A percentile compares a stretch with the other conserved stretches of the same genome.
Evolutionary conservation across 2,797 vertebrate genomes (phyloP).

Genomic region (Hippoglossus hippoglossus): DNA sequence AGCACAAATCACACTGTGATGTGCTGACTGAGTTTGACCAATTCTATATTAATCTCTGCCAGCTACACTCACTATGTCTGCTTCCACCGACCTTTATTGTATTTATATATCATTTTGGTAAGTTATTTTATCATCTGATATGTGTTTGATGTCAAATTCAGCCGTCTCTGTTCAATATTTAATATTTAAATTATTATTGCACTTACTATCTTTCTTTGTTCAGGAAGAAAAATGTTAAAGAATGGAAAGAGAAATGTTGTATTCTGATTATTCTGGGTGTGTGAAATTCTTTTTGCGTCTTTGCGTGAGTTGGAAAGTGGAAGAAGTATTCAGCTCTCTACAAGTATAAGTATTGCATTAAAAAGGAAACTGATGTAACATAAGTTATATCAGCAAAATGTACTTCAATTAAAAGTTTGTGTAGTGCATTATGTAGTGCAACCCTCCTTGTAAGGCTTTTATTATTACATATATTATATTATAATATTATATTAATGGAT

Average conservation of each 20-base stretch:
- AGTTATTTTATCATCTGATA: conserved; percentile 18
- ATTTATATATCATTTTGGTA: not conserved
- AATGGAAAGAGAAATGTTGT: conserved; percentile 7
- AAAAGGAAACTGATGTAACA: too few species aligned
- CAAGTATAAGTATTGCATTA: not conserved
- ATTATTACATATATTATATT: not conserved
- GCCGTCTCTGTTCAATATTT: too few species aligned
- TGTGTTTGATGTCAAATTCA: not conserved
- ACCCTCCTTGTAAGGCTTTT: not conserved
- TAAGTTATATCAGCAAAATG: too few species aligned
- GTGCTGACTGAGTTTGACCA: conserved; percentile 49
- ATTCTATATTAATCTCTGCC: conserved; percentile 46
- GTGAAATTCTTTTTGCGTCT: not conserved
- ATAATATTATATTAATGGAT: not conserved
- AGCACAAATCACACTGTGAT: conserved; percentile 53
- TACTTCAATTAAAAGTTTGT: too few species aligned
- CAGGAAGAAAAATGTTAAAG: not conserved
- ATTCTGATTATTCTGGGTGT: not conserved
- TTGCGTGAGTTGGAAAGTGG: not conserved
- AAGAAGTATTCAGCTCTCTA: not conserved
- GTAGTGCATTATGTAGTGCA: too few species aligned
- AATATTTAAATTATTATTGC: not conserved
- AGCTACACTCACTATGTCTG: conserved; percentile 25
- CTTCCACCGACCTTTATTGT: not conserved
- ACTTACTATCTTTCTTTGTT: not conserved